Conservation (phyloP, 1,140 invertebrate genomes). For the Drosophila hydei region DNA sequence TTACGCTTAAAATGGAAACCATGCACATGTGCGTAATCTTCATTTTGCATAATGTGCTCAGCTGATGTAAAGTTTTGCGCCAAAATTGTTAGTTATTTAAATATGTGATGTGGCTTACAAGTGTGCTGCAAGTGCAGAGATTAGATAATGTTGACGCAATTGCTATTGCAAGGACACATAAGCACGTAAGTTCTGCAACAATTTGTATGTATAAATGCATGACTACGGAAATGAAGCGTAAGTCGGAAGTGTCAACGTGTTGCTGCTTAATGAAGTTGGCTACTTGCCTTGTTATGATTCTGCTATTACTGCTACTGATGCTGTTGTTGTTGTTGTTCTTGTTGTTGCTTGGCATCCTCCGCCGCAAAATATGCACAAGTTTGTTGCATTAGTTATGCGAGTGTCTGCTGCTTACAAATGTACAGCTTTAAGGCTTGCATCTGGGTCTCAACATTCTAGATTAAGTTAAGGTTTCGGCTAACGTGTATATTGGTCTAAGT, state of each 20-base stretch:
- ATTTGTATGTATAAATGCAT: constrained; percentile 55
- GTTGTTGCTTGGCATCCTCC: constrained; percentile 11
- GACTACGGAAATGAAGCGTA: constrained; percentile 56
- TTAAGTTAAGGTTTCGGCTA: not conserved
- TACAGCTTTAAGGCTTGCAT: not conserved
- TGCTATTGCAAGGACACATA: constrained; percentile 5
- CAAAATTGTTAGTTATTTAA: constrained; percentile 15
- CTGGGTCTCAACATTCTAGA: constrained; percentile 1
- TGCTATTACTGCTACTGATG: constrained; percentile 32
- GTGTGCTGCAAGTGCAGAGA: not conserved
- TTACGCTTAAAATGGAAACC: not conserved
- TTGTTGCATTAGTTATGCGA: constrained; percentile 59
- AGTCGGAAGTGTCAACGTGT: constrained; percentile 62
- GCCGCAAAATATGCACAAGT: constrained; percentile 62
- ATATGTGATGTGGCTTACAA: constrained; percentile 7
- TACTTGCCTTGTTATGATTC: constrained; percentile 19
- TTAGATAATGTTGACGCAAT: not conserved
- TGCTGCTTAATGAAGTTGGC: constrained; percentile 61
- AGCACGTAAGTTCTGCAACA: constrained; percentile 42
- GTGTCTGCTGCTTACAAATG: not conserved
- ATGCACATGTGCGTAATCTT: not conserved
- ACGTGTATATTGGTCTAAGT: constrained; percentile 34
- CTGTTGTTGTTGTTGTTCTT: constrained; percentile 15
- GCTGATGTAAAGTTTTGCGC: constrained; percentile 2
- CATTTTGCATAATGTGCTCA: not conserved